Base-by-base conservation (phyloP, 2,797 vertebrate genomes). In the Manis pentadactyla region DNA sequence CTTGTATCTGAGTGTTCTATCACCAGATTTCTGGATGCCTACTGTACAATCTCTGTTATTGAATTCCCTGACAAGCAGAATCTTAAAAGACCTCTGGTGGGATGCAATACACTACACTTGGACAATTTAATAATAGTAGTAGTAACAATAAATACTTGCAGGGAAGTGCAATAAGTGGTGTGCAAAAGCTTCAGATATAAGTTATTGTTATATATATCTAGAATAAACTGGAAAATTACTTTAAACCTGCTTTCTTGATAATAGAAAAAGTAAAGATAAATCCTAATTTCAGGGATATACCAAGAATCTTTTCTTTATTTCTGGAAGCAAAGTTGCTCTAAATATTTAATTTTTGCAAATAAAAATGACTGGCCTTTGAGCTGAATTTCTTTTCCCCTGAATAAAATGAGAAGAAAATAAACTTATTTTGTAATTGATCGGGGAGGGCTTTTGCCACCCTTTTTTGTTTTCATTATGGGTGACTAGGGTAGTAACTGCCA, bases 301-400 rank as follows among this genome's bases (percentile, higher is more conserved):
- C 39, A 89, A 71, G 7, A 71, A 37, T 81, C 39, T 74, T 92
- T 46, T 17, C 15, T 86, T 1, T 64, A 31, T 84, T 79, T 77
- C 34, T 57, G n/a, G 61, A 2, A 13, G 15, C 68, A 19, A 71
- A 81, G 81, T 82, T 71, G 2, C 59, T 77, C 13, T 66, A 73
- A 88, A 74, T 69, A 71, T 87, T 94, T 93, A 82, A 96, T 46
- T 78, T 90, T 85, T 6, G n/a, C 74, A 74, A 97, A 84, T 93
- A 68, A 57, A 89, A 87, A 5, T 42, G 61, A 3, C 64, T 90
- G 53, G 15, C 5, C 29, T 89, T 69, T 84, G 34, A 69, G 27
- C 0, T 29, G 18, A 87, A 69, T 66, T 81, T 87, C 23, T 88
- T 83, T 88, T 51, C 34, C 49, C 29, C 31, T 69, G 31, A 93